Percentiles rank a stretch among this genome's conserved stretches.
phyloP scores from a whole-genome alignment of 2,888 invertebrate species.

The Osmoderma eremita region DNA sequence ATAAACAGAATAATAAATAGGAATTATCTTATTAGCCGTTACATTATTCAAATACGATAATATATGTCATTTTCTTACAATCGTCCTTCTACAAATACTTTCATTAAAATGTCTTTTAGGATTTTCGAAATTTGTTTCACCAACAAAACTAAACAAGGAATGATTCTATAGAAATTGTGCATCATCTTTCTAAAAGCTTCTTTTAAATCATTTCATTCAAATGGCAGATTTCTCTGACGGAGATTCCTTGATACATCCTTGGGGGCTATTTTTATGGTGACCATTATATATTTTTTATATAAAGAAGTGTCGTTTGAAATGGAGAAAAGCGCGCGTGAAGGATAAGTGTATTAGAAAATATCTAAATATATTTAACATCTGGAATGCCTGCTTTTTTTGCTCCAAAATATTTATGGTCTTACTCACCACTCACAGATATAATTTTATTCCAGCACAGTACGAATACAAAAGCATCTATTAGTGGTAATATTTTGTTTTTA shows the following conservation, averaged over 20 bases:
- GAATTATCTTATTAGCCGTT: not conserved
- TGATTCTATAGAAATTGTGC: not conserved
- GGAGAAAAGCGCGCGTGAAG: constrained; percentile 17
- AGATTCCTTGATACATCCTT: no score
- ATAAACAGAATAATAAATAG: constrained; percentile 4
- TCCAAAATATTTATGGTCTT: constrained; percentile 11
- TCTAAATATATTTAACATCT: constrained; percentile 31
- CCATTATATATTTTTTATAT: no score
- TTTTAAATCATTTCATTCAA: not conserved
- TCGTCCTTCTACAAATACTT: constrained; percentile 3
- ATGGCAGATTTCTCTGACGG: no score
- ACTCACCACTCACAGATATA: no score
- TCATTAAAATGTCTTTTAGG: constrained; percentile 15
- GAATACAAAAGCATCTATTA: no score
- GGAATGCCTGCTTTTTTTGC: not conserved
- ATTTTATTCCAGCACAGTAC: no score
- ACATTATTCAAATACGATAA: constrained; percentile 17
- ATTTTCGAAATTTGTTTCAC: not conserved
- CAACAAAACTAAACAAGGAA: not conserved
- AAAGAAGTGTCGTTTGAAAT: constrained; percentile 11
- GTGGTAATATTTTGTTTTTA: no score
- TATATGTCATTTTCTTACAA: not conserved
- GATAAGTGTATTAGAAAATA: constrained; percentile 21
- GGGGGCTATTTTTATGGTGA: no score
- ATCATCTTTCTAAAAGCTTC: not conserved